These are phyloP conservation scores for Synergus umbraculus DNA, from an alignment of 2,888 invertebrate species.

Conservation along the genomic window DNA sequence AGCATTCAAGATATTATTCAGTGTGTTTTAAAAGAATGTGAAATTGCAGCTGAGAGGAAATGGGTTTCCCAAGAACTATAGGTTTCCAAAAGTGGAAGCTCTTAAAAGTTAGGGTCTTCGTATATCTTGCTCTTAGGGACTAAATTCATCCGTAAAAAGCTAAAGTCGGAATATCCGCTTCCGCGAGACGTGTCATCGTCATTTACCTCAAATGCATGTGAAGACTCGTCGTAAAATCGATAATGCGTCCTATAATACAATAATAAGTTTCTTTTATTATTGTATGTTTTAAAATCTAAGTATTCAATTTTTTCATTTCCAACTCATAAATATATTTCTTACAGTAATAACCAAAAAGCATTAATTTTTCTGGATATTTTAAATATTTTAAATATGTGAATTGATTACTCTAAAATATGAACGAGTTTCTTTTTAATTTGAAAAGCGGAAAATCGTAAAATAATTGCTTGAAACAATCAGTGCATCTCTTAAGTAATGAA, in stretches of 20 bases:
- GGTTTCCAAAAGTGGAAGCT: not conserved
- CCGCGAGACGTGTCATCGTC: not conserved
- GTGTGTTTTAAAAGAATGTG: conserved; percentile 3
- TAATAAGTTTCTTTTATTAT: not conserved
- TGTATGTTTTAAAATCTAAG: not conserved
- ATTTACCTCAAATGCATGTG: not conserved
- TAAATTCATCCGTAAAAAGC: not conserved
- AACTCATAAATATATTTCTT: not conserved
- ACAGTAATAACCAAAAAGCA: no score
- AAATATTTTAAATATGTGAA: no score
- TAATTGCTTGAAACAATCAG: no score
- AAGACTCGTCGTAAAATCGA: not conserved
- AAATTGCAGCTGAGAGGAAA: not conserved
- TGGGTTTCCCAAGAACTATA: not conserved
- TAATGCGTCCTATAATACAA: not conserved
- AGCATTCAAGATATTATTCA: not conserved
- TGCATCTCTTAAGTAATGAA: no score
- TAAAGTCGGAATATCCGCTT: not conserved
- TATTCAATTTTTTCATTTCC: not conserved
- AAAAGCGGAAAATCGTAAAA: no score
- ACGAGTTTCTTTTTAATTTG: no score
- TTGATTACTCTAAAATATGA: no score
- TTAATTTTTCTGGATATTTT: no score
- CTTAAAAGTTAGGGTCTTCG: not conserved
- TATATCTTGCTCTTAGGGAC: not conserved